Percentiles rank a stretch among this genome's conserved stretches.
Evolutionary conservation across 2,797 vertebrate genomes (phyloP).

Genomic region (Malurus splendens): DNA sequence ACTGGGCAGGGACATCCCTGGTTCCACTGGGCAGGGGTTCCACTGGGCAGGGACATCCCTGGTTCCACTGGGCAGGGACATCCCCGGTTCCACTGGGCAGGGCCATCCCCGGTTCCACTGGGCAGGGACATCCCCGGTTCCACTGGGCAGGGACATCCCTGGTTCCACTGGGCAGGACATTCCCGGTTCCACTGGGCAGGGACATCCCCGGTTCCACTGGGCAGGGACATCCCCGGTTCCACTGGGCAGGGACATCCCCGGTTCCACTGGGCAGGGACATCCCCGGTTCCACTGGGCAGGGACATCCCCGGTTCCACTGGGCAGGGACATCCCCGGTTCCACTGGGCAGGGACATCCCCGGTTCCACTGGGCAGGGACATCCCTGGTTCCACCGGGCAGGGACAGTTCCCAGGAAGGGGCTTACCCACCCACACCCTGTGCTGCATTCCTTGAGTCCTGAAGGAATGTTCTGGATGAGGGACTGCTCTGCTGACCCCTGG

Average conservation of each 20-base stretch:
- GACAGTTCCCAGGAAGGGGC: background rate
- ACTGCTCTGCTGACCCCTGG: background rate
- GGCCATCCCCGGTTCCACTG: background rate
- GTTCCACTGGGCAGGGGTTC: background rate
- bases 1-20: background rate
- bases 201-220: background rate
- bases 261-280: background rate
- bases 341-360: background rate
- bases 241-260: no score
- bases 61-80: background rate
- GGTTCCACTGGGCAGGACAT: background rate
- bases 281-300: background rate
- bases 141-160: background rate
- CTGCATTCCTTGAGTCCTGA: background rate
- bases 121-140: no score
- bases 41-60: background rate
- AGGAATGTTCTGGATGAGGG: background rate
- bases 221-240: background rate
- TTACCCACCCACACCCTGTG: background rate
- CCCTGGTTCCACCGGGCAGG: no score
- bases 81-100: no score
- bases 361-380: background rate
- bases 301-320: background rate
- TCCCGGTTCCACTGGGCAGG: background rate
- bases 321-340: no score